Evolutionary conservation across 1,140 invertebrate genomes (phyloP), one percentile per base, ranked within the genome.

Genomic region (Lasioglossum albipes): DNA sequence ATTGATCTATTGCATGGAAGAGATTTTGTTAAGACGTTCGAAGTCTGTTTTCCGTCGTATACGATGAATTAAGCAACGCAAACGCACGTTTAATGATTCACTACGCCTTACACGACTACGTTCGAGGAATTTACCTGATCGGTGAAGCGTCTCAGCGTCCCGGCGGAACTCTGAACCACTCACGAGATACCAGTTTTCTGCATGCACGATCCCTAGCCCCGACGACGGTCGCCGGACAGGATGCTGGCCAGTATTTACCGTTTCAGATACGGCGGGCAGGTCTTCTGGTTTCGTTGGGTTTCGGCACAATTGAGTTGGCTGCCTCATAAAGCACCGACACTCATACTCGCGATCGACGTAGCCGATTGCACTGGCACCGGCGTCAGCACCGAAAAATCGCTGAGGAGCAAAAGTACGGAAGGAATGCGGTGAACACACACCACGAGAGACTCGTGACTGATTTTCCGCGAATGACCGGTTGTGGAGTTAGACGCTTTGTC

Each of bases 121-220:
- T 36, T 5, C 22, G 2, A 49, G 18, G 62, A 31, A 71, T 54
- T 66, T 13, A 66, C 61, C 62, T 79, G 0, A 7, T 9, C 31
- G 49, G 2, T 2, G 5, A 10, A 42, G n/a, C 45, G 49, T 62
- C 31, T n/a, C 45, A 27, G 12, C 41, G 7, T 71, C 27, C 42
- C 20, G 0, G 20, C 13, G 10, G 13, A 78, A 7, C 18, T 71
- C 64, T 7, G 22, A 27, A 66, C 52, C 70, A 72, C 73, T 79
- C 70, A 73, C 77, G 31, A 59, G 22, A 66, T 18, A 3, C 52
- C 49, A 74, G 42, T 78, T 78, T 72, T 36, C 20, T 45, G n/a
- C 57, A 41, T 7, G n/a, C 52, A 69, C 65, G 2, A 20, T 27
- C 7, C n/a, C 16, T 20, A 27, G 49, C 20, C 16, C 6, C 66